Evolutionary conservation across 2,113 vertebrate species (phyloP).

Genomic region (Chlorodrepanis virens): DNA sequence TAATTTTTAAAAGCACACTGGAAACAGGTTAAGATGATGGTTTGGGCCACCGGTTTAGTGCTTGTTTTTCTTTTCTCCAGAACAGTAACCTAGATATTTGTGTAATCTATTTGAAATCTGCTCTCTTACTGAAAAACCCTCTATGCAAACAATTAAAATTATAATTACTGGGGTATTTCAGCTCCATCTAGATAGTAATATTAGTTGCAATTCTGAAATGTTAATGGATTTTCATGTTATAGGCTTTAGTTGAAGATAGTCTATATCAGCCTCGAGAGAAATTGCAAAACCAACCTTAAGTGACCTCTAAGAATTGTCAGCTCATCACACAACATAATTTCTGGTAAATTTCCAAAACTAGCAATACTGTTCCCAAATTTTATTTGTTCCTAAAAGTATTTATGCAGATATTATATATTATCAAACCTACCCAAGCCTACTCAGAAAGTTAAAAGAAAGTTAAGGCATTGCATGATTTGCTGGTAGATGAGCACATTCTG

Average conservation of each 20-base stretch:
- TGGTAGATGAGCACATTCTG: neutral
- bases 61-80: neutral
- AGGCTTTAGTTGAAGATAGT: neutral
- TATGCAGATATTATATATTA: neutral
- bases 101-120: neutral
- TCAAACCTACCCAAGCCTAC: neutral
- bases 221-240: neutral
- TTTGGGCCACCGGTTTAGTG: neutral
- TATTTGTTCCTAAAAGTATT: neutral
- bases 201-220: neutral
- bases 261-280: neutral
- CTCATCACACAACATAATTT: neutral
- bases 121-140: neutral
- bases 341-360: neutral
- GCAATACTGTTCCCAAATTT: neutral
- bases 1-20: neutral
- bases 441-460: neutral
- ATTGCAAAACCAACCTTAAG: neutral
- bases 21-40: neutral
- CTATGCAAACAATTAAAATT: neutral
- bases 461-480: neutral
- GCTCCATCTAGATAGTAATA: neutral
- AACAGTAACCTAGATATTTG: neutral
- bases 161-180: neutral
- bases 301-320: neutral